Base-by-base conservation (phyloP, 1,140 invertebrate species). In the Coptotermes formosanus region DNA sequence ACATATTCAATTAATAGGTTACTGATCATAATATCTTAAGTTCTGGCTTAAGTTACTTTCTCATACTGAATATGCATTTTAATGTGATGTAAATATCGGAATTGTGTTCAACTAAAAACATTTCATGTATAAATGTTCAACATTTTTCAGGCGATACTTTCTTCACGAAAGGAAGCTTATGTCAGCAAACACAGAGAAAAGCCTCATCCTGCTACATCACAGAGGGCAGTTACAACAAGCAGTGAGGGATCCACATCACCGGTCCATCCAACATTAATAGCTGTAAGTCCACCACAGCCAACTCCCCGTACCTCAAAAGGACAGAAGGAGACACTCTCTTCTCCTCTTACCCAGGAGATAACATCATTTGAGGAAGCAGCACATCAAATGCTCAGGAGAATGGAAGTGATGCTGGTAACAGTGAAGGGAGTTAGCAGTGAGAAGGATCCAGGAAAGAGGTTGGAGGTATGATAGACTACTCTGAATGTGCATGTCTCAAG, bases 401-500 rank as follows among this genome's bases (percentile, higher is more conserved):
- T 96, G 92, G 94, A 95, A 88, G 91, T 94, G 52, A 94, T 95
- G 91, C 90, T 94, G 87, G 91, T 93, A 88, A 95, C 94, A 30
- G 93, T 96, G 69, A 92, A 93, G 85, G 93, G 92, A 85, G 93
- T 95, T 55, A 92, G 45, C 81, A 93, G 93, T 87, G 94, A 95
- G 91, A 93, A 91, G 88, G 94, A 95, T 92, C 94, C 94, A 43
- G 91, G 92, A 84, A 94, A 93, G 89, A 90, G 94, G 64, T 89
- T 94, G 6, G 94, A 95, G 92, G 94, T 94, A 91, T 55, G 14
- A 38, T 38, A 38, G 4, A 38, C 38, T 38, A 38, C 38, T 2
- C 38, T 38, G 38, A 38, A 38, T 4, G 38, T 38, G 4, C 38
- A 38, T 38, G 38, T 38, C 38, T 38, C 4, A 4, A 38, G 4